Evolutionary conservation across 2,113 vertebrate genomes (phyloP), one percentile per base, ranked within the genome.

Genomic region (Nycticebus coucang): DNA sequence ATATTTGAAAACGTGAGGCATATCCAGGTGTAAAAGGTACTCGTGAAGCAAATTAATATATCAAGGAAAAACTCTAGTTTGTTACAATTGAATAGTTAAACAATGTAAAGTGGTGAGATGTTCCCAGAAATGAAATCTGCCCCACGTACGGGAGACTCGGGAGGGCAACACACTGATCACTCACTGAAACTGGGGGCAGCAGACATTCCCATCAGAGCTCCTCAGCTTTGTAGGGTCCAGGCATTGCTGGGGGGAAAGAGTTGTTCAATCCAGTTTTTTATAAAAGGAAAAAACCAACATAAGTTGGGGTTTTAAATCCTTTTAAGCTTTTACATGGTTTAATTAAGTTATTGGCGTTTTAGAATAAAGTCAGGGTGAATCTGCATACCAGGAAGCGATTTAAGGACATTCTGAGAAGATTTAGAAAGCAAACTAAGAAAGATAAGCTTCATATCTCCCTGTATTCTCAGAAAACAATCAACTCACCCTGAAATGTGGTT

Each of bases 191-290:
- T 50, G 18, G 12, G 88, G 37, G 14, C 19, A 53, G 24, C 26
- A 87, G 21, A 26, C 2, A 7, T 45, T 53, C 30, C 22, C 19
- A 33, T 2, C 1, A 14, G 5, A 3, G 24, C 4, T 0, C 2
- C 55, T 53, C 22, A 0, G 4, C 77, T 35, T 50, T 21, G 13
- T 9, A 26, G 88, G 19, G 22, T 7, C 35, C 7, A 10, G 9
- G 41, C 33, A 26, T 15, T 15, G 68, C 24, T 33, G 13, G 82
- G 83, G 24, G 64, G 15, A 45, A 35, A 50, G 68, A 10, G 78
- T 50, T 15, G 55, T 64, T 59, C 37, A 7, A 3, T 28, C 0
- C 0, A 71, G 55, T 17, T 72, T 88, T 88, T 19, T 30, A 19
- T 75, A 60, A 19, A 62, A 64, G 30, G 8, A 69, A 85, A 30